A percentile compares a stretch with the other conserved stretches of the same genome.
These are phyloP conservation scores for Monochamus saltuarius DNA, from an alignment of 1,140 invertebrate genomes.

Conservation along the genomic window DNA sequence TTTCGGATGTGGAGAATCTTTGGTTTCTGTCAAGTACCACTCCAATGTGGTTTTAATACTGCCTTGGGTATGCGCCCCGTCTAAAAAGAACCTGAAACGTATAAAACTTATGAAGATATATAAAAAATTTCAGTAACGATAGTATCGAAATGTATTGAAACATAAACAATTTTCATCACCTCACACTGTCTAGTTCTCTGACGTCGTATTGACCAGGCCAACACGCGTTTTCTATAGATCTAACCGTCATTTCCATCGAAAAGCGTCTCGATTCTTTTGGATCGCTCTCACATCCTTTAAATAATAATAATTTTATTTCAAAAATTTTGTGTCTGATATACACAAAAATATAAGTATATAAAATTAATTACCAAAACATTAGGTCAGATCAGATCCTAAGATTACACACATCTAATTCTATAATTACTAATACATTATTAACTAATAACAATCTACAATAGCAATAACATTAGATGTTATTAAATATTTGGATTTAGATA, in stretches of 20 bases:
- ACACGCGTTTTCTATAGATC: constrained; percentile 57
- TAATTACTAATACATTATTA: no score
- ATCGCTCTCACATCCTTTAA: background rate
- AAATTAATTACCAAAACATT: no score
- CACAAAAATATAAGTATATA: no score
- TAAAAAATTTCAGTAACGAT: background rate
- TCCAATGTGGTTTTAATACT: constrained; percentile 79
- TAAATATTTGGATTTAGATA: no score
- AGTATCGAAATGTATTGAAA: background rate
- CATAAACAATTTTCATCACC: constrained; percentile 27
- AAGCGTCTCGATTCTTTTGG: constrained; percentile 23
- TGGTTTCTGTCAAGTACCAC: constrained; percentile 70
- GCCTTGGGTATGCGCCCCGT: constrained; percentile 93
- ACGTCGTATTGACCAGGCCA: constrained; percentile 79
- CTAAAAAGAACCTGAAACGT: constrained; percentile 70
- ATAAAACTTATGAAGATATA: no score
- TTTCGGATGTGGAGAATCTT: constrained; percentile 19
- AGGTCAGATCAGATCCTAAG: no score
- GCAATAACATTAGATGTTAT: no score
- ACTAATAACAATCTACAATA: no score
- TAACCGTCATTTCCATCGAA: constrained; percentile 49
- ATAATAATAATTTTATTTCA: no score
- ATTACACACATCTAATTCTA: no score
- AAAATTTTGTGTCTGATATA: no score
- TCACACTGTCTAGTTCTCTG: constrained; percentile 51